Conservation (phyloP, 2,113 vertebrate species). For the Triplophysa siluroides region DNA sequence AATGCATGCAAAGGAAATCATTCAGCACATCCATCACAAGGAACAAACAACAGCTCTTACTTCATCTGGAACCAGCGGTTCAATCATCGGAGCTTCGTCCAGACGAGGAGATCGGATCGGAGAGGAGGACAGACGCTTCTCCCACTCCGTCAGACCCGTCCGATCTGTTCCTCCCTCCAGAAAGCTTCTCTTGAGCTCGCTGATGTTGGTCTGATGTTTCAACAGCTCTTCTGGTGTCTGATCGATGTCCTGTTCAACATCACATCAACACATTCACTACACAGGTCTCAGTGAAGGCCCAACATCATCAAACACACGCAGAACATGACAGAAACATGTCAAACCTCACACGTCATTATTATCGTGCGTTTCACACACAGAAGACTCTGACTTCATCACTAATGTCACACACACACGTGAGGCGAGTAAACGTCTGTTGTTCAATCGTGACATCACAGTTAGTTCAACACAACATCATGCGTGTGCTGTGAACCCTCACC, state of each 20-base stretch:
- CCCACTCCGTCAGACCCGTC: constrained; percentile 86
- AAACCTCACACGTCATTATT: background rate
- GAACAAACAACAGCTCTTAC: constrained; percentile 67
- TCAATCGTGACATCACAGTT: background rate
- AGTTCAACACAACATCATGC: constrained; percentile 40
- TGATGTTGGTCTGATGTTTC: constrained; percentile 89
- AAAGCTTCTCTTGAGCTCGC: constrained; percentile 91
- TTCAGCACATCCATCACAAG: background rate
- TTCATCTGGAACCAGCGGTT: constrained; percentile 91
- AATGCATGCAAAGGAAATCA: constrained; percentile 35
- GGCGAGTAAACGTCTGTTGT: too few species aligned
- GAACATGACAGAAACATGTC: background rate
- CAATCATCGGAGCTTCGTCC: constrained; percentile 96
- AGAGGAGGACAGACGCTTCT: constrained; percentile 91
- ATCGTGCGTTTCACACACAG: too few species aligned
- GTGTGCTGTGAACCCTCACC: constrained; percentile 41
- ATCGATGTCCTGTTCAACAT: constrained; percentile 60
- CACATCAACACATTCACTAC: background rate
- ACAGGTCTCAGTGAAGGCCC: too few species aligned
- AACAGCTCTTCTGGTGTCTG: constrained; percentile 85
- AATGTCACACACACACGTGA: background rate
- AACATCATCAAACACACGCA: background rate
- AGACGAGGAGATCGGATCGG: constrained; percentile 81
- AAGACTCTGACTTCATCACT: too few species aligned
- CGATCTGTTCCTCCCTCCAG: constrained; percentile 85